Conservation (phyloP, 2,797 vertebrate genomes). For the Sebastiscus albofasciatus region DNA sequence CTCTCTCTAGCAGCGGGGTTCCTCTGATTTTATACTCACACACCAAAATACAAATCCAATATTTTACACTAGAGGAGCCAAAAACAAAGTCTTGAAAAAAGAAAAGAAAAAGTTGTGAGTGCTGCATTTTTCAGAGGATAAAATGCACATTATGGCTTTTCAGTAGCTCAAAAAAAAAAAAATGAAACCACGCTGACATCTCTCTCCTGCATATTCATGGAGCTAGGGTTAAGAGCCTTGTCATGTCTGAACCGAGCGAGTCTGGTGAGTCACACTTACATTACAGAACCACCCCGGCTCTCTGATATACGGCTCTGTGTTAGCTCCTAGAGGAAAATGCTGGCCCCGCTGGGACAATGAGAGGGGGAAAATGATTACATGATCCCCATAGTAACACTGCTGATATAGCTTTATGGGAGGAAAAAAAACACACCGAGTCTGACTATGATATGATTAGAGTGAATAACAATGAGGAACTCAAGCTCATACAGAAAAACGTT, state of each 20-base stretch:
- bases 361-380: slow-evolving; percentile 15
- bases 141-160: slow-evolving; percentile 31
- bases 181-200: slow-evolving; percentile 15
- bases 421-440: not conserved
- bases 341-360: slow-evolving; percentile 28
- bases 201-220: slow-evolving; percentile 26
- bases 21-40: slow-evolving; percentile 19
- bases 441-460: slow-evolving; percentile 1
- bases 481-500: not conserved
- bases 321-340: slow-evolving; percentile 5
- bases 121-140: slow-evolving; percentile 6
- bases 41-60: slow-evolving; percentile 18
- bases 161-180: slow-evolving; percentile 5
- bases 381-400: slow-evolving; percentile 18
- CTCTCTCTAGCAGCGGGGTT: not conserved
- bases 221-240: slow-evolving; percentile 43
- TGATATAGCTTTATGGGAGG: not conserved
- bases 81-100: not conserved
- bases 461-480: not conserved
- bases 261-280: slow-evolving; percentile 46
- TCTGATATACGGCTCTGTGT: slow-evolving; percentile 12
- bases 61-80: not conserved
- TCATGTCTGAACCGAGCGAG: slow-evolving; percentile 48
- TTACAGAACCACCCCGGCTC: slow-evolving; percentile 26
- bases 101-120: not conserved